Conservation (phyloP, 1,140 invertebrate species). For the Musca vetustissima region DNA sequence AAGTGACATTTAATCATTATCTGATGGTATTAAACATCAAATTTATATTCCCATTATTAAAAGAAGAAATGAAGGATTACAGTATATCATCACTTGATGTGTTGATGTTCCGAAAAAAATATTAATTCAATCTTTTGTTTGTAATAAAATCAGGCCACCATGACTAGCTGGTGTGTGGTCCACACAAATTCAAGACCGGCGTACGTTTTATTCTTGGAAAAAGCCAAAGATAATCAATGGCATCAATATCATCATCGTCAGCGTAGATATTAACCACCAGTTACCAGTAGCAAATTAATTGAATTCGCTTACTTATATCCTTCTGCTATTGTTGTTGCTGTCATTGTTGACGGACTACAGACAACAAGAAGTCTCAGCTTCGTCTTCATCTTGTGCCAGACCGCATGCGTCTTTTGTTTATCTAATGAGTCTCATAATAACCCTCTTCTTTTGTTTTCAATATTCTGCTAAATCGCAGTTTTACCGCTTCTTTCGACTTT, state of each 20-base stretch:
- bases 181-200: not conserved
- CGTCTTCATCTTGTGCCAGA: slow-evolving; percentile 35
- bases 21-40: not conserved
- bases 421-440: slow-evolving; percentile 15
- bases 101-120: slow-evolving; percentile 1
- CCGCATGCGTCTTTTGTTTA: slow-evolving; percentile 34
- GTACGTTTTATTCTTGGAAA: no score
- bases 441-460: slow-evolving; percentile 12
- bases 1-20: slow-evolving; percentile 17
- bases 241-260: no score
- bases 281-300: not conserved
- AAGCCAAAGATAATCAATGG: no score
- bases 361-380: not conserved
- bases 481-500: slow-evolving; percentile 10
- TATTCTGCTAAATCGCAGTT: slow-evolving; percentile 1
- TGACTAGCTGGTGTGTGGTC: not conserved
- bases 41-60: not conserved
- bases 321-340: not conserved
- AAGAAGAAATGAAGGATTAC: not conserved
- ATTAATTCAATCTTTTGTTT: slow-evolving; percentile 4
- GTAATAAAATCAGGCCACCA: not conserved
- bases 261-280: not conserved
- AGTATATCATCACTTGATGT: slow-evolving; percentile 18
- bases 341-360: not conserved
- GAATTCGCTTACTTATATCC: not conserved